Base-by-base conservation (phyloP, 2,797 vertebrate genomes). In the Cossypha niveicapilla region DNA sequence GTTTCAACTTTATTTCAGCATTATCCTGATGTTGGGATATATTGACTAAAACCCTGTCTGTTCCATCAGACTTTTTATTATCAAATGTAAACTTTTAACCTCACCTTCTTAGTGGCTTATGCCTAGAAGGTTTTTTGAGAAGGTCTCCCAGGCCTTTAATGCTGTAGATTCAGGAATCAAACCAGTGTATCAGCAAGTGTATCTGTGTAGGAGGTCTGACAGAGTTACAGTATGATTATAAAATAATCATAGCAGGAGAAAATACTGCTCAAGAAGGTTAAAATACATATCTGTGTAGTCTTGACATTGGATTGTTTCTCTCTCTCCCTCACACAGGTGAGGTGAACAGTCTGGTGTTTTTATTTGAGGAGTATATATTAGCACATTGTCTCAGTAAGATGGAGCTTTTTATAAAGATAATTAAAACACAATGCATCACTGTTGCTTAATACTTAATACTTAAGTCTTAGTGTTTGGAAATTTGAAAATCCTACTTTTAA, bases 11-110 rank as follows among this genome's bases (percentile, higher is more conserved):
- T 50, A 88, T 88, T 89, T 88, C 80, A 60, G 67, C 53, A 72
- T 93, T 88, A 77, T 87, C 57, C 65, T 62, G 53, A 62, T 88
- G 70, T 51, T 81, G 32, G n/a, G 61, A 37, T 87, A 37, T 90
- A 77, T 80, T 86, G 77, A 93, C 74, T 90, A 57, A 94, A 95
- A 47, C 25, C 35, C 37, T 1, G 19, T 86, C 86, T 90, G 45
- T 93, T 94, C 82, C 37, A 70, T 88, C 63, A 74, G 82, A 61
- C 60, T 47, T 80, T 51, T 74, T 88, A 71, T 85, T 88, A 81
- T 58, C 61, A 86, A 63, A 18, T 63, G 54, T 94, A 44, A 94
- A 88, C 86, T 88, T 92, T 85, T 88, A 91, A 94, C 88, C 83
- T 93, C 5, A 4, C 28, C 60, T 75, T 88, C 74, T 67, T 67